Evolutionary conservation across 2,113 vertebrate species (phyloP).

Genomic region (Quiscalus mexicanus): DNA sequence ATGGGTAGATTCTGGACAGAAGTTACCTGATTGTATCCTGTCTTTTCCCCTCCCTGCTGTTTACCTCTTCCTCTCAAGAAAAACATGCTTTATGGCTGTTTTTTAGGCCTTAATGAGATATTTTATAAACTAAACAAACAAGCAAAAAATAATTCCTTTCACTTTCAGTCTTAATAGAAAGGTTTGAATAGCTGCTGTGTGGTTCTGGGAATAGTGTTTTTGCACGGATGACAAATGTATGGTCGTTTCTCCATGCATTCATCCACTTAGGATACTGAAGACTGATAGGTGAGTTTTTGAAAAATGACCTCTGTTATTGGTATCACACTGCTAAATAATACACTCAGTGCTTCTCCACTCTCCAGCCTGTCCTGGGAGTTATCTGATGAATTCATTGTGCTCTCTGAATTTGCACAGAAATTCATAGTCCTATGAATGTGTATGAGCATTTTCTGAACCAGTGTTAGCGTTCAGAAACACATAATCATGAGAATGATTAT

Average conservation of each 20-base stretch:
- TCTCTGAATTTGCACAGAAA: neutral
- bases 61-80: fast-evolving
- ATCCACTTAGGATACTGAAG: neutral
- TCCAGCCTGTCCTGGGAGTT: neutral
- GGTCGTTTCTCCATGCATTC: neutral
- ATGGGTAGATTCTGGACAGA: neutral
- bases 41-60: neutral
- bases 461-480: too few species aligned
- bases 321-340: neutral
- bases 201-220: neutral
- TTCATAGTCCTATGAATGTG: neutral
- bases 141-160: neutral
- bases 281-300: neutral
- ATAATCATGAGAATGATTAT: too few species aligned
- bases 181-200: neutral
- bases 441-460: neutral
- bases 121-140: neutral
- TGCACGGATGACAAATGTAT: neutral
- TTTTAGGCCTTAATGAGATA: neutral
- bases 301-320: neutral
- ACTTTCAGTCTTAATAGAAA: neutral
- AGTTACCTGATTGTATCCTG: neutral
- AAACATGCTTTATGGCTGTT: neutral
- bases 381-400: neutral
- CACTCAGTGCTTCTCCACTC: neutral